Evolutionary conservation across 1,140 invertebrate species (phyloP).

Genomic region (Rhopalosiphum maidis): DNA sequence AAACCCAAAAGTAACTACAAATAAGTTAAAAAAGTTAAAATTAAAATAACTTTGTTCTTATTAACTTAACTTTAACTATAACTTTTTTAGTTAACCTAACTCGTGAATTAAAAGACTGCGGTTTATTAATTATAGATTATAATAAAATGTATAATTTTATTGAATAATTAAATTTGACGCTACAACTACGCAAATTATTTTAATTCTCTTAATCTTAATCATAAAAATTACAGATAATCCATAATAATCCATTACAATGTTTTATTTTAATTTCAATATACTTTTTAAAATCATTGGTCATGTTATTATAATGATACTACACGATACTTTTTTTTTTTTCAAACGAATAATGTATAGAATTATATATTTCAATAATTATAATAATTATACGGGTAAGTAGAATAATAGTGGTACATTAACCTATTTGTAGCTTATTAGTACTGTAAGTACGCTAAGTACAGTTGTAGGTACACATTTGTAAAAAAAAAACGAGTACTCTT

Average conservation of each 20-base stretch:
- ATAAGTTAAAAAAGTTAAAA: too few relatives aligned
- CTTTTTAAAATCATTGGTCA: neutral
- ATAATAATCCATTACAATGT: neutral
- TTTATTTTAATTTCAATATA: neutral
- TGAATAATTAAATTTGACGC: neutral
- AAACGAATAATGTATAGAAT: neutral
- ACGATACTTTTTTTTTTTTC: neutral
- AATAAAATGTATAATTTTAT: neutral
- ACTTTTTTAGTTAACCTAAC: too few relatives aligned
- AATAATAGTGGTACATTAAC: conserved; percentile 15
- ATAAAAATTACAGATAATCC: neutral
- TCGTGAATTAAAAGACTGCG: too few relatives aligned
- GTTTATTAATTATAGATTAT: neutral
- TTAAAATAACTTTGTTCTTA: too few relatives aligned
- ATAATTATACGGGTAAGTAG: neutral
- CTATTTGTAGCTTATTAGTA: neutral
- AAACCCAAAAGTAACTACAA: too few relatives aligned
- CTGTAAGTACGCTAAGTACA: neutral
- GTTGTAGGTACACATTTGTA: too few relatives aligned
- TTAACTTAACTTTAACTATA: too few relatives aligned
- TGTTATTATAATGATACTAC: neutral
- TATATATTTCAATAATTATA: neutral
- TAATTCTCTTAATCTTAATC: neutral
- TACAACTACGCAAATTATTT: neutral
- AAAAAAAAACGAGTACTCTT: neutral